Conservation (phyloP, 2,113 vertebrate species). For the Bagarius yarrelli region DNA sequence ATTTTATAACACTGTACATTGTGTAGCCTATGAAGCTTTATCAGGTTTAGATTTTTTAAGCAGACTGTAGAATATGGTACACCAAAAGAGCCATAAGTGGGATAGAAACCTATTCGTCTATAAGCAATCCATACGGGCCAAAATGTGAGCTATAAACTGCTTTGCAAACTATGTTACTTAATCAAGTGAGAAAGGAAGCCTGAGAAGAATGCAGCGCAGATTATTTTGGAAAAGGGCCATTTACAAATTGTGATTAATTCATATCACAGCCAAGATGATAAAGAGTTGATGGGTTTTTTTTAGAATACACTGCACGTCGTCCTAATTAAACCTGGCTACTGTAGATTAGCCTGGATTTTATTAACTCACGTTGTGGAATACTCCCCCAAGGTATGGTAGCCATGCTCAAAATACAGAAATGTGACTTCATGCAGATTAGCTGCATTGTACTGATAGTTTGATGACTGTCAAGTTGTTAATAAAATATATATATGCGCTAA, state of each 20-base stretch:
- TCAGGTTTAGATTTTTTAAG: neutral
- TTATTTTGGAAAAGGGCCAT: neutral
- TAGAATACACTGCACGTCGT: neutral
- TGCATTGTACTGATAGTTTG: neutral
- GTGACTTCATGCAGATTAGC: neutral
- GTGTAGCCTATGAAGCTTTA: neutral
- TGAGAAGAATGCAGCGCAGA: neutral
- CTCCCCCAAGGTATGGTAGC: constrained; percentile 7
- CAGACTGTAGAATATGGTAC: neutral
- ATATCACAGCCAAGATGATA: neutral
- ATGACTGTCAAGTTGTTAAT: neutral
- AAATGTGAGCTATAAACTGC: neutral
- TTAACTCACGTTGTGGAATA: neutral
- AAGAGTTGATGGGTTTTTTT: neutral
- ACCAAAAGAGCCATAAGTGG: neutral
- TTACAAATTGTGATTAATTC: neutral
- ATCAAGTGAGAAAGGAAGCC: neutral
- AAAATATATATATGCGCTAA: no score
- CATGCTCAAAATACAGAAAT: constrained; percentile 27
- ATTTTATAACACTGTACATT: neutral
- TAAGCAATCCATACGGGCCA: neutral
- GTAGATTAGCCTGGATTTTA: neutral
- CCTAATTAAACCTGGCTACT: neutral
- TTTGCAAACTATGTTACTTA: neutral
- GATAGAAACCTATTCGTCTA: neutral